Evolutionary conservation across 2,113 vertebrate species (phyloP).

Genomic region (Felis chaus): DNA sequence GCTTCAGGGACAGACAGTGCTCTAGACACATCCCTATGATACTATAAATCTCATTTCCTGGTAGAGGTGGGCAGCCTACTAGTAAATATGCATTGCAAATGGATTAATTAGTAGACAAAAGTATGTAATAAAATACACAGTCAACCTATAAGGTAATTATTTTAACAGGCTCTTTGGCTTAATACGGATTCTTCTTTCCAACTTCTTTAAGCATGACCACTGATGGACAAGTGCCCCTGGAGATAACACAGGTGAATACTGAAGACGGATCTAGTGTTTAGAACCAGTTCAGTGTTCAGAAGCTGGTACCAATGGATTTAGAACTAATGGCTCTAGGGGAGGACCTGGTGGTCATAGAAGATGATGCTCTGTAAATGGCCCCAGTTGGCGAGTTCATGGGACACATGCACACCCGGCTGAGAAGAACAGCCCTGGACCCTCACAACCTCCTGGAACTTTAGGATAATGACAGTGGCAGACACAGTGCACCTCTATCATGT

Average conservation of each 20-base stretch:
- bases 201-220: not conserved
- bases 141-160: not conserved
- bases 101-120: not conserved
- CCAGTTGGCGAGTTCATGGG: not conserved
- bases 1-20: not conserved
- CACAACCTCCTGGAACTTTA: too few relatives aligned
- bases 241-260: not conserved
- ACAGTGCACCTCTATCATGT: accelerated
- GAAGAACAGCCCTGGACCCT: not conserved
- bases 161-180: not conserved
- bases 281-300: not conserved
- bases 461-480: not conserved
- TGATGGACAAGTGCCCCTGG: not conserved
- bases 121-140: not conserved
- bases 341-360: not conserved
- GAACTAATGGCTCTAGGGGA: not conserved
- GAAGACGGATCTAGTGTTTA: not conserved
- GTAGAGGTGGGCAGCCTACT: not conserved
- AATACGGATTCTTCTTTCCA: not conserved
- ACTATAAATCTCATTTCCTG: not conserved
- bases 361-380: not conserved
- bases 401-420: not conserved
- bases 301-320: not conserved
- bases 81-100: not conserved
- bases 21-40: not conserved